These are phyloP conservation scores for Leuctra nigra DNA, from an alignment of 2,888 invertebrate genomes.

Conservation along the genomic window DNA sequence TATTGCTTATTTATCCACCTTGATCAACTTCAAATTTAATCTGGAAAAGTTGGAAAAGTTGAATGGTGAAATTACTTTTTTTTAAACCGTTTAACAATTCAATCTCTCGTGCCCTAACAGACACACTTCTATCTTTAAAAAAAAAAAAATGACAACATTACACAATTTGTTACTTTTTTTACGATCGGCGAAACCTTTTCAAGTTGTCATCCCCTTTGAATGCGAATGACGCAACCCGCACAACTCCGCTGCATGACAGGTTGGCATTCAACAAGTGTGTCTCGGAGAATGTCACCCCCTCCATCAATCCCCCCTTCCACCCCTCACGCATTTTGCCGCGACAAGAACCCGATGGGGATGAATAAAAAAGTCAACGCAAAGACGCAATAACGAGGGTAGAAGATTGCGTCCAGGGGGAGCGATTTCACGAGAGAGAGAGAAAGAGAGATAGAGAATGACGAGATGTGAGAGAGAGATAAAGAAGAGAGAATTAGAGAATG, in stretches of 20 bases:
- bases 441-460: not conserved
- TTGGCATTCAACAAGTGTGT: conserved; percentile 28
- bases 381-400: conserved; percentile 24
- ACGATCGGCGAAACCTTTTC: too few species aligned
- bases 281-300: conserved; percentile 26
- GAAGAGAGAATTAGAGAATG: not conserved
- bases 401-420: conserved; percentile 22
- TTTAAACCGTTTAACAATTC: too few species aligned
- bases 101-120: too few species aligned
- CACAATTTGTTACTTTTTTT: too few species aligned
- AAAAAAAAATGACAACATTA: too few species aligned
- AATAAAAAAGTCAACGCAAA: conserved; percentile 25
- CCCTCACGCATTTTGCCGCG: not conserved
- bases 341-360: conserved; percentile 18
- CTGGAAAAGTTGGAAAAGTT: too few species aligned
- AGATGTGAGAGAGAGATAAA: not conserved
- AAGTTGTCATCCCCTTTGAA: not conserved
- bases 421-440: conserved; percentile 17
- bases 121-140: too few species aligned
- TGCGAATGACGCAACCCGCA: not conserved
- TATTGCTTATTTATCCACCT: too few species aligned
- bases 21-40: too few species aligned
- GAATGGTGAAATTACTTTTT: too few species aligned
- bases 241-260: conserved; percentile 8
- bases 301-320: not conserved